These are phyloP conservation scores for Phrynosoma platyrhinos DNA, from an alignment of 2,113 vertebrate genomes.

Conservation along the genomic window DNA sequence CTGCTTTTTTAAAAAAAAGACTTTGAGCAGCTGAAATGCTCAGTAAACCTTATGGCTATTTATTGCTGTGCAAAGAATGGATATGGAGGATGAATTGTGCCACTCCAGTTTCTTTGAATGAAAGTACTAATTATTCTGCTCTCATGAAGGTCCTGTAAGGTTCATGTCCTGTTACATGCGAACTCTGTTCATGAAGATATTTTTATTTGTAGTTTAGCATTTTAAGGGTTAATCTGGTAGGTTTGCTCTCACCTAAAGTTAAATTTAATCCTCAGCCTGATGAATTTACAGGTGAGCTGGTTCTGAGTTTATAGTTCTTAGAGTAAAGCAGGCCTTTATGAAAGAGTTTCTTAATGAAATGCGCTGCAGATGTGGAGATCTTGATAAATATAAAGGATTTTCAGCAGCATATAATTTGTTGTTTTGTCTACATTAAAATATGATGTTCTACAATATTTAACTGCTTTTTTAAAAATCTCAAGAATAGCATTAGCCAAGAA, in stretches of 20 bases:
- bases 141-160: no score
- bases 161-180: not conserved
- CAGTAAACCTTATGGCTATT: not conserved
- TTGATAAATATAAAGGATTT: not conserved
- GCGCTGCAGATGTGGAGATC: not conserved
- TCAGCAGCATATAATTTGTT: not conserved
- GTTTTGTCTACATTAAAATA: not conserved
- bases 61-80: not conserved
- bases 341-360: not conserved
- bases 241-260: conserved; percentile 63
- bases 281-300: conserved; percentile 21
- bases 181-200: not conserved
- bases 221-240: not conserved
- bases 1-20: not conserved
- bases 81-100: not conserved
- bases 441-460: not conserved
- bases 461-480: not conserved
- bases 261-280: conserved; percentile 67
- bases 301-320: not conserved
- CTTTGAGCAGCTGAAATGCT: not conserved
- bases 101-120: no score
- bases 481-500: no score
- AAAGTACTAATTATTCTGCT: no score
- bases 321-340: no score
- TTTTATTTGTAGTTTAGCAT: conserved; percentile 23